Conservation (phyloP, 2,888 invertebrate species). For the Andrena praecox region DNA sequence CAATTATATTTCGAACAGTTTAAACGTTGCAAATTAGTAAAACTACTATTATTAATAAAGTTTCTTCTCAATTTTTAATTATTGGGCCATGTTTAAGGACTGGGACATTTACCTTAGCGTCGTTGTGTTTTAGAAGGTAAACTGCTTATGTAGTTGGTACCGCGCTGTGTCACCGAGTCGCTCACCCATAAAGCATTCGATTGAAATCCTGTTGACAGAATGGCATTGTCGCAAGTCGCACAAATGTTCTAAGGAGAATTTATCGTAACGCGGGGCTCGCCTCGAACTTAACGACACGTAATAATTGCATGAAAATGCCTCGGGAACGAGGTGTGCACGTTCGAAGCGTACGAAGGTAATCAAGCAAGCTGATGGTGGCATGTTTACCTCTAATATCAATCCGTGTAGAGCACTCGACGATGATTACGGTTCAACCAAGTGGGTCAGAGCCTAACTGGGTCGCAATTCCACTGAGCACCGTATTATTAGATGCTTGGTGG, state of each 20-base stretch:
- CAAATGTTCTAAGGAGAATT: not conserved
- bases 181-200: not conserved
- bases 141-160: not conserved
- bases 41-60: too few species aligned
- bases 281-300: slow-evolving; percentile 26
- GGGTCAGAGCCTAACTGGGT: slow-evolving; percentile 70
- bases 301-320: slow-evolving; percentile 31
- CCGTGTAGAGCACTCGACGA: slow-evolving; percentile 50
- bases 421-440: slow-evolving; percentile 69
- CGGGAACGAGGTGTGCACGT: slow-evolving; percentile 7
- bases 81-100: too few species aligned
- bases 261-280: not conserved
- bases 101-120: too few species aligned
- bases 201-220: not conserved
- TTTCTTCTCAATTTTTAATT: too few species aligned
- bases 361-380: slow-evolving; percentile 19
- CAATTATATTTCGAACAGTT: too few species aligned
- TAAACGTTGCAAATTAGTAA: too few species aligned
- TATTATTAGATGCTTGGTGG: slow-evolving; percentile 59
- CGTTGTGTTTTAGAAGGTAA: not conserved
- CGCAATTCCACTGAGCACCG: slow-evolving; percentile 70
- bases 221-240: too few species aligned
- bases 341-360: slow-evolving; percentile 25
- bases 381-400: slow-evolving; percentile 69
- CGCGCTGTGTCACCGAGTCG: not conserved